A percentile compares a stretch with the other conserved stretches of the same genome.
Conservation (phyloP, 1,140 invertebrate species). For the Pogonomyrmex barbatus region DNA sequence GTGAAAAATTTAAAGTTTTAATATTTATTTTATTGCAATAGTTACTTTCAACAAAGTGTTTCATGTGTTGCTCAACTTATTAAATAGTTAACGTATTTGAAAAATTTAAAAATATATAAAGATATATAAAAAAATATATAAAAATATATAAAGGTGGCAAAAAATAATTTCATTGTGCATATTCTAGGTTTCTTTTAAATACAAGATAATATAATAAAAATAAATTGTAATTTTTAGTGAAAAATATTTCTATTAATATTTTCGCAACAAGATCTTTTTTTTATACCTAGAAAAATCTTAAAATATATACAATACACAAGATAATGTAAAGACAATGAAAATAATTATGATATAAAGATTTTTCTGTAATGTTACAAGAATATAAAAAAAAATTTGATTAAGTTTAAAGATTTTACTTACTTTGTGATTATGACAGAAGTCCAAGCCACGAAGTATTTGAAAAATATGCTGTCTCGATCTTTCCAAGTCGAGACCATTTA, state of each 20-base stretch:
- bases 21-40: background rate
- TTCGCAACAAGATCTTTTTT: background rate
- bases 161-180: background rate
- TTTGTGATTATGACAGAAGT: slow-evolving; percentile 94
- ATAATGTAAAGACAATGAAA: background rate
- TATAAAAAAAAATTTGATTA: background rate
- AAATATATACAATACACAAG: background rate
- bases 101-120: background rate
- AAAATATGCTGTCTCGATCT: slow-evolving; percentile 91
- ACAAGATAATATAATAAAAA: background rate
- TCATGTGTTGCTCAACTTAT: background rate
- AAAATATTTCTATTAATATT: background rate
- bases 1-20: background rate
- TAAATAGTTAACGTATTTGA: background rate
- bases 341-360: background rate
- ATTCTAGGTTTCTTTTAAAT: background rate
- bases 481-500: slow-evolving; percentile 90
- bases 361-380: background rate
- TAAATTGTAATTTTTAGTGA: background rate
- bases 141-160: background rate
- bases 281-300: background rate
- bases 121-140: background rate
- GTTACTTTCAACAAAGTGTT: background rate
- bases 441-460: slow-evolving; percentile 93
- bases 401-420: slow-evolving; percentile 86